Evolutionary conservation across 2,888 invertebrate species (phyloP), one percentile per base, ranked within the genome.

Genomic region (Portevinia maculata): DNA sequence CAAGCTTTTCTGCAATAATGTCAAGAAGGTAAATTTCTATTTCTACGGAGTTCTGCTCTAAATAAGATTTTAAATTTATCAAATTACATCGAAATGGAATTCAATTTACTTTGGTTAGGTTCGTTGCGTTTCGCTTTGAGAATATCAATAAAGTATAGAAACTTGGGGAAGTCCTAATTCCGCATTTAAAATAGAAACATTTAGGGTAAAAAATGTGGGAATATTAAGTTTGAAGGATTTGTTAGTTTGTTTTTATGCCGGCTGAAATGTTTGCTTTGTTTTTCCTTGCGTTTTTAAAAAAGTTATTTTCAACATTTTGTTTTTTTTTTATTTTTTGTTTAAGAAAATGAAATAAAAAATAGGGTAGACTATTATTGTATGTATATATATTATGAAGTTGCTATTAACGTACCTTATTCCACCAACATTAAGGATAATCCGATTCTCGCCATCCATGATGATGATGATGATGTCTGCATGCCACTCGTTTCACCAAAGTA

Each of bases 381-480:
- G 7, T 17, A 41, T 8, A 41, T 41, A 8, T 8, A 9, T 8
- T 8, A 17, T 2, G 8, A 8, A 7, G 8, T 9, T 17, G 4
- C 8, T 9, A 19, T 19, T 3, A 7, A 83, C 90, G 88, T 86
- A 96, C 91, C 96, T 94, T 90, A 98, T 97, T 85, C 98, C 98
- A 85, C 98, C 97, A 89, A 98, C 97, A 92, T 98, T 98, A 89
- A 98, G 93, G 90, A 97, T 96, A 88, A 98, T 97, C 89, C 97
- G 94, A 91, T 98, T 97, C 92, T 98, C 97, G 86, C 96, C 95
- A 93, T 97, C 96, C 95, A 96, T 95, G 88, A 87, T 89, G 87
- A 95, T 95, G 88, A 87, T 88, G 87, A 78, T 71, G 64, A 76
- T 62, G 71, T 73, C 67, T 55, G 78, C 83, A 83, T 67, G 21